A percentile compares a stretch with the other conserved stretches of the same genome.
Conservation (phyloP, 2,113 vertebrate species). For the Sinocyclocheilus rhinocerous region DNA sequence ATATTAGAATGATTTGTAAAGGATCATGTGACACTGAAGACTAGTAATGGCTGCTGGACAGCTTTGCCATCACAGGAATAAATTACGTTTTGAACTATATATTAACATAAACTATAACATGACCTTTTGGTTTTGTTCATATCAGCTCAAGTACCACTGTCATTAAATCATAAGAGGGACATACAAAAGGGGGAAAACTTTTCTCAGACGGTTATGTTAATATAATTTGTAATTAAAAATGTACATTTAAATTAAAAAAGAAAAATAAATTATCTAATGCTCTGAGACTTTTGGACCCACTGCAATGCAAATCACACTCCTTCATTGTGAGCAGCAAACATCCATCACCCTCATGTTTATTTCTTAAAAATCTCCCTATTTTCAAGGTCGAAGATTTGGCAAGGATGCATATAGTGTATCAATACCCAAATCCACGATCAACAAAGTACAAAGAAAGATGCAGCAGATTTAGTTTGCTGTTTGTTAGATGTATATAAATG, state of each 20-base stretch:
- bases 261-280: neutral
- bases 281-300: neutral
- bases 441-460: neutral
- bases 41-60: no score
- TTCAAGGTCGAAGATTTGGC: neutral
- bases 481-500: conserved; percentile 6
- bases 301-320: neutral
- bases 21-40: no score
- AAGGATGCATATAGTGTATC: neutral
- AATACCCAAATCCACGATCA: neutral
- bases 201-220: neutral
- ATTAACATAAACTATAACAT: no score
- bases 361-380: neutral
- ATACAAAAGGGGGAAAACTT: no score
- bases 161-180: no score
- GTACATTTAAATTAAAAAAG: neutral
- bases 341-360: neutral
- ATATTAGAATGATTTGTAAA: no score
- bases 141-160: no score
- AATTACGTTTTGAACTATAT: no score
- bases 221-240: neutral
- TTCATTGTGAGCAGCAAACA: neutral
- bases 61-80: no score
- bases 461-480: neutral
- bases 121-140: no score